Percentiles rank a stretch among this genome's conserved stretches.
phyloP scores from a whole-genome alignment of 2,888 invertebrate genomes.

The Hirtodrosophila confusa region DNA sequence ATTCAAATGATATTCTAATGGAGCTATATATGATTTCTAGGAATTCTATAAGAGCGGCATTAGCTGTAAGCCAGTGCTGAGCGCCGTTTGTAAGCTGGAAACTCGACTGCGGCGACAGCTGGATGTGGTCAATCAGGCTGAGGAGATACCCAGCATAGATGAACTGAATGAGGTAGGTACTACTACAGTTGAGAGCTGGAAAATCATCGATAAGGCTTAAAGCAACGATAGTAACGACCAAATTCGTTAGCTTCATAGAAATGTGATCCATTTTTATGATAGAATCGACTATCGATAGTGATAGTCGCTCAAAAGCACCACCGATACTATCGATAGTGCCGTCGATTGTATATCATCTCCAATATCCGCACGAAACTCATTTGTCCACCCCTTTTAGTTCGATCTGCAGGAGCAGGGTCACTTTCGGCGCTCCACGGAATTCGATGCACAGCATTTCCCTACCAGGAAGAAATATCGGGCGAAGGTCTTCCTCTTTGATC shows the following conservation, averaged over 20 bases:
- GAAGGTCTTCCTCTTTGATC: constrained; percentile 83
- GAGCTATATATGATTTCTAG: constrained; percentile 37
- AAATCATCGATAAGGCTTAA: too few species aligned
- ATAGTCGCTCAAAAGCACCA: too few species aligned
- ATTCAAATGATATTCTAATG: neutral
- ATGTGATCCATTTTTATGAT: too few species aligned
- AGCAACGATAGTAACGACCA: too few species aligned
- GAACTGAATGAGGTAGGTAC: constrained; percentile 80
- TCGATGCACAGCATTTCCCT: constrained; percentile 82
- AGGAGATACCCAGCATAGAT: constrained; percentile 82
- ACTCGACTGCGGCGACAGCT: constrained; percentile 82
- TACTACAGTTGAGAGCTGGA: too few species aligned
- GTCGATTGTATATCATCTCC: too few species aligned
- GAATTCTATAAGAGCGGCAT: constrained; percentile 83
- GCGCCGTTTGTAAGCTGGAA: constrained; percentile 83
- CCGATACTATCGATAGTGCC: too few species aligned
- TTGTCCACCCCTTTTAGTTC: constrained; percentile 60
- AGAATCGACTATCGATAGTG: too few species aligned
- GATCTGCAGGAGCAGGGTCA: constrained; percentile 80
- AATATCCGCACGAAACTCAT: neutral
- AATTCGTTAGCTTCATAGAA: too few species aligned
- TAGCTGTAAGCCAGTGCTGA: constrained; percentile 82
- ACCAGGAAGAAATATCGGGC: constrained; percentile 81
- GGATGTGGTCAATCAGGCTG: constrained; percentile 83
- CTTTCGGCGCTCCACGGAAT: constrained; percentile 82